phyloP scores from a whole-genome alignment of 2,888 invertebrate species.

The Dynastes tityus region DNA sequence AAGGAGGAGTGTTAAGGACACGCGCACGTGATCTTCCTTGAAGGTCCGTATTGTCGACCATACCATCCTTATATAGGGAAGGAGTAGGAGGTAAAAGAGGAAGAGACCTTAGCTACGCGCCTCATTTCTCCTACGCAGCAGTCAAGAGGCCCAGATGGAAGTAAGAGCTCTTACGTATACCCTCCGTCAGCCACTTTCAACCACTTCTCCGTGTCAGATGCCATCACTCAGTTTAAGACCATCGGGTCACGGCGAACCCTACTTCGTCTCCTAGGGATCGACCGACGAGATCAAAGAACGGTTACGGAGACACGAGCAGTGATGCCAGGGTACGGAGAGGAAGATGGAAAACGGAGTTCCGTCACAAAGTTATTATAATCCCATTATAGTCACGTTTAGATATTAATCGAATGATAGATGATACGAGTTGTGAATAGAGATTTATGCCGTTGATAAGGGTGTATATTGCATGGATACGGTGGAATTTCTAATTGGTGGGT shows the following conservation, averaged over 20 bases:
- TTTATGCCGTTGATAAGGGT: constrained; percentile 35
- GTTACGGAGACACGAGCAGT: background rate
- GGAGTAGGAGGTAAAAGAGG: constrained; percentile 1
- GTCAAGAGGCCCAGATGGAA: constrained; percentile 58
- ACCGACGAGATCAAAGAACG: constrained; percentile 40
- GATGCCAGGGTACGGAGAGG: background rate
- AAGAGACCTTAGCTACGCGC: constrained; percentile 12
- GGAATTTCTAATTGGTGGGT: constrained; percentile 32
- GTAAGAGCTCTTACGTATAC: constrained; percentile 56
- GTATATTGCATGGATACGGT: background rate
- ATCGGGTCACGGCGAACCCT: constrained; percentile 44
- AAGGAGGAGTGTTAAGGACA: constrained; percentile 42
- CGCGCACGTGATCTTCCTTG: constrained; percentile 38
- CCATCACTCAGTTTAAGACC: constrained; percentile 52
- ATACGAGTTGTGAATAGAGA: constrained; percentile 40
- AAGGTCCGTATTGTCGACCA: constrained; percentile 3
- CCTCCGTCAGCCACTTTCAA: constrained; percentile 58
- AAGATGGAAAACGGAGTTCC: constrained; percentile 3
- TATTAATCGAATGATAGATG: constrained; percentile 50
- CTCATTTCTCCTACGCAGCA: constrained; percentile 46
- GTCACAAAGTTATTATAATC: constrained; percentile 50
- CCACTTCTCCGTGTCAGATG: constrained; percentile 56
- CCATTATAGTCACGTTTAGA: constrained; percentile 41
- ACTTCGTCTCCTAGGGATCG: constrained; percentile 19
- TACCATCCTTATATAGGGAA: background rate